phyloP scores from a whole-genome alignment of 2,113 vertebrate species.

The Conger conger region DNA sequence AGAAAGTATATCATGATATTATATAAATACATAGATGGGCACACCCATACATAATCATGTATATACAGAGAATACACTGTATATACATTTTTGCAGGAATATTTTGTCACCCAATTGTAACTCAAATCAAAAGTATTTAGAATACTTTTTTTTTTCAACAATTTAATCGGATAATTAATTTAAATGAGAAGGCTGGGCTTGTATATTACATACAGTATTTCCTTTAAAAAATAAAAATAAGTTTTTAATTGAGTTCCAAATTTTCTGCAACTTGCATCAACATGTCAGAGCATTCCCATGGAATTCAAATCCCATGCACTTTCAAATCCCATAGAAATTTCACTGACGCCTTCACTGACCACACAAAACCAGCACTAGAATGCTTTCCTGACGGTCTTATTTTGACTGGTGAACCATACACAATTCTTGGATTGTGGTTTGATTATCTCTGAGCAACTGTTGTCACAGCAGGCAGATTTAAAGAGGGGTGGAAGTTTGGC shows the following conservation, averaged over 20 bases:
- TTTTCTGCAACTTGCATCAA: neutral
- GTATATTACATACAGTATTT: neutral
- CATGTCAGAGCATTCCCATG: conserved; percentile 26
- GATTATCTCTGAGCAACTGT: conserved; percentile 8
- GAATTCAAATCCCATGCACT: conserved; percentile 29
- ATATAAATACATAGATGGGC: neutral
- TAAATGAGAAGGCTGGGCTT: neutral
- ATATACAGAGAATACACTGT: neutral
- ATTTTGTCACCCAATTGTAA: conserved; percentile 14
- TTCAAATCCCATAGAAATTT: neutral
- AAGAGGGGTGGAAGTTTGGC: neutral
- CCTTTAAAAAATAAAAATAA: neutral
- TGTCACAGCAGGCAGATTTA: neutral
- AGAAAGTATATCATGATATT: neutral
- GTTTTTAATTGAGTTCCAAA: conserved; percentile 21
- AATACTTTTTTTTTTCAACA: neutral
- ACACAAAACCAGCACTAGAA: neutral
- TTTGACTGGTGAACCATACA: neutral
- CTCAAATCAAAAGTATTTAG: too few species aligned
- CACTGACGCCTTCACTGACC: neutral
- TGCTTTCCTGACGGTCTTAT: neutral
- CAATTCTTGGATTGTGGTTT: conserved; percentile 1
- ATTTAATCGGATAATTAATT: neutral
- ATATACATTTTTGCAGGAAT: neutral
- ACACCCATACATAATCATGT: neutral